phyloP scores from a whole-genome alignment of 2,888 invertebrate species.

The Monopis laevigella region DNA sequence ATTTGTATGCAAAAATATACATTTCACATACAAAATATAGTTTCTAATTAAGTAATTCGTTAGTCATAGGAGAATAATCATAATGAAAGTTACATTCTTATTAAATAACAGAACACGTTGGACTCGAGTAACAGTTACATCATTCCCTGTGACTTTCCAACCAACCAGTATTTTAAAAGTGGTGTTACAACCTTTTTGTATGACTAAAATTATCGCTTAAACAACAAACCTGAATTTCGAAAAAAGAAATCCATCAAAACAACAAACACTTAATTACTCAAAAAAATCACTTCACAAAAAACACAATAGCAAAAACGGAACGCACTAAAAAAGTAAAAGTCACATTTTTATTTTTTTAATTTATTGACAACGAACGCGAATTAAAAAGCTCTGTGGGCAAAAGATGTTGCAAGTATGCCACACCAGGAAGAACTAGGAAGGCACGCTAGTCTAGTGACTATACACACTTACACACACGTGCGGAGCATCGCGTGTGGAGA shows the following conservation, averaged over 20 bases:
- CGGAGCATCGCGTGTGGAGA: conserved; percentile 19
- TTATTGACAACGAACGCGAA: conserved; percentile 33
- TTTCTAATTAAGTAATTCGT: background rate
- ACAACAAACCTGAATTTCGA: too few species aligned
- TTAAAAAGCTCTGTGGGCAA: conserved; percentile 38
- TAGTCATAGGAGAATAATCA: background rate
- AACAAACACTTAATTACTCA: conserved; percentile 20
- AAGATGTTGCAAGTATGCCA: conserved; percentile 60
- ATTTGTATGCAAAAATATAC: conserved; percentile 3
- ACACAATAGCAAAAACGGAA: too few species aligned
- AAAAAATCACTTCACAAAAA: conserved; percentile 16
- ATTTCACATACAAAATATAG: background rate
- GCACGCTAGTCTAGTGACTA: conserved; percentile 33
- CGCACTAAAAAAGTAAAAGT: too few species aligned
- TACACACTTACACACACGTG: conserved; percentile 30
- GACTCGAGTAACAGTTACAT: conserved; percentile 4
- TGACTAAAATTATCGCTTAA: too few species aligned
- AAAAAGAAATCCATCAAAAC: too few species aligned
- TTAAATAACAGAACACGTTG: conserved; percentile 11
- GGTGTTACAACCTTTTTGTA: too few species aligned
- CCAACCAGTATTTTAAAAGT: too few species aligned
- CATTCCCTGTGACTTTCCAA: conserved; percentile 8
- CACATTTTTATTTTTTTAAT: too few species aligned
- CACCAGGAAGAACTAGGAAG: conserved; percentile 62
- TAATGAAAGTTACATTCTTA: background rate